Conservation (phyloP, 2,888 invertebrate species). For the Oligia fasciuncula region DNA sequence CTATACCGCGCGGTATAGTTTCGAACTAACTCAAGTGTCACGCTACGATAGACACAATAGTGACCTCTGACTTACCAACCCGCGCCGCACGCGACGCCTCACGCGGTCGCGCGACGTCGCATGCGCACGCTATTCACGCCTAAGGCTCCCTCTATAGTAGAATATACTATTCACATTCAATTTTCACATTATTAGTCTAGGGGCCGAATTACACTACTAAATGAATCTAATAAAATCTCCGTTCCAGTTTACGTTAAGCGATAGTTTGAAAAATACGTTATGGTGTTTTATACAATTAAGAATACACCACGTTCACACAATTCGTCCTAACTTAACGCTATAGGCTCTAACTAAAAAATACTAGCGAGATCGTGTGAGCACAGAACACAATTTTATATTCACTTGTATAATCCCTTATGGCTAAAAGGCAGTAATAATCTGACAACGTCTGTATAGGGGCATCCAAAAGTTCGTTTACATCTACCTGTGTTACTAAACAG, state of each 20-base stretch:
- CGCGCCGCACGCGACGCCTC: background rate
- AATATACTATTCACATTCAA: slow-evolving; percentile 65
- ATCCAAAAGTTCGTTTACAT: slow-evolving; percentile 78
- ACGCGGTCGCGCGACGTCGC: background rate
- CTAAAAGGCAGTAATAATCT: slow-evolving; percentile 84
- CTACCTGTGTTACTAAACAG: slow-evolving; percentile 68
- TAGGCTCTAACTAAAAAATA: slow-evolving; percentile 88
- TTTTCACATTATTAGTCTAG: slow-evolving; percentile 71
- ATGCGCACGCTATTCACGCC: slow-evolving; percentile 57
- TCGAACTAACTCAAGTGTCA: slow-evolving; percentile 68
- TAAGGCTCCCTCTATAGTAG: slow-evolving; percentile 72
- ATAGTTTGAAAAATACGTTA: slow-evolving; percentile 71
- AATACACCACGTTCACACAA: slow-evolving; percentile 77
- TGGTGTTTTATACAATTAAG: slow-evolving; percentile 73
- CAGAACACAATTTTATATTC: slow-evolving; percentile 85
- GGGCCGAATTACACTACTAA: slow-evolving; percentile 76
- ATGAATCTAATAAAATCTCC: slow-evolving; percentile 76
- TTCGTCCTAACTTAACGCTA: slow-evolving; percentile 87
- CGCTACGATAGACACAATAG: slow-evolving; percentile 58
- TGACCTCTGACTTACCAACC: slow-evolving; percentile 15
- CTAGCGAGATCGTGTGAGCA: slow-evolving; percentile 90
- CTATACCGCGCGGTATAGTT: slow-evolving; percentile 13
- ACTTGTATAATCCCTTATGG: slow-evolving; percentile 82
- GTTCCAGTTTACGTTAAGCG: slow-evolving; percentile 73
- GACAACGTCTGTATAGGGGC: slow-evolving; percentile 83